Evolutionary conservation across 2,113 vertebrate species (phyloP), one percentile per base, ranked within the genome.

Genomic region (Protomyctophum bolini): DNA sequence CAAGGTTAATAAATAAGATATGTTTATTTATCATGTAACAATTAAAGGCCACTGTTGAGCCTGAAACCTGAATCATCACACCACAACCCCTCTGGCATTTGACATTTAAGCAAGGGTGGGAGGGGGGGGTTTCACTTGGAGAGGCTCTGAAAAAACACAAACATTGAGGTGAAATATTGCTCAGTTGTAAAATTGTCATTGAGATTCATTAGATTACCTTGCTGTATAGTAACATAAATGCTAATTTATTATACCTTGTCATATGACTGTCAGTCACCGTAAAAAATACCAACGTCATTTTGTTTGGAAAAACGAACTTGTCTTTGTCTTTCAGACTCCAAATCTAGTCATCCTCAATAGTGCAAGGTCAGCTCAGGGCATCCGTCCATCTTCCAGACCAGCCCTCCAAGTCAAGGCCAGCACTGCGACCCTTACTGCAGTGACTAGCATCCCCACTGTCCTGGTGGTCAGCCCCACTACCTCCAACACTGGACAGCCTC

Each of bases 281-380:
- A 21, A 21, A 21, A 21, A 21, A 21, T 63, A 21, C 1, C 21
- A 21, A 21, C 21, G 21, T 21, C 1, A 21, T 21, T 21, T 21
- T 21, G 21, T 21, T 21, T 21, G 21, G 21, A 21, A 41, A 41
- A 41, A 41, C 33, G 3, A 41, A 41, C 33, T 10, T 74, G 0
- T 71, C 68, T 12, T 67, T 70, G 28, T 81, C 29, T 74, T 73
- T 63, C 73, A 90, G 89, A 59, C 57, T 54, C 62, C 75, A 10
- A 67, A 68, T 73, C 28, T 63, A 0, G 4, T 68, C 7, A 2
- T 48, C 6, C 8, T 68, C 63, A 77, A 59, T 65, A 12, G 65
- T 14, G 52, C 21, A 9, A 77, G 72, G 52, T 33, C 51, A 48
- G 69, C 21, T 48, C 56, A 71, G 52, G 70, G 28, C 6, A 1